Evolutionary conservation across 2,797 vertebrate species (phyloP).

Genomic region (Octomys mimax): DNA sequence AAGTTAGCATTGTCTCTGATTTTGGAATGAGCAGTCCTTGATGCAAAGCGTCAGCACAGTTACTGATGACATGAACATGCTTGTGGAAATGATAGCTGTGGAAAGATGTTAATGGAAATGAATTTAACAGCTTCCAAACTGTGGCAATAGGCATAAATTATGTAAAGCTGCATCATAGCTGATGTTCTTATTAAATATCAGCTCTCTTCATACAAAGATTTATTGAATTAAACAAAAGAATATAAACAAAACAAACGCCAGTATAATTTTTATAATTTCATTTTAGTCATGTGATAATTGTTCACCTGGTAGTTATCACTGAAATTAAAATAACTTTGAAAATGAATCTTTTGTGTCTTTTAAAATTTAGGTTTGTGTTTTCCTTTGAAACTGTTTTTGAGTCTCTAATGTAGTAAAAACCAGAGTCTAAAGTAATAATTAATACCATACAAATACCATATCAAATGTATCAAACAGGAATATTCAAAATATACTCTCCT

Average conservation of each 20-base stretch:
- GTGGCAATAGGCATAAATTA: background rate
- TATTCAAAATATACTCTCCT: background rate
- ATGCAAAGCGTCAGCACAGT: background rate
- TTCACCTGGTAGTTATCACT: background rate
- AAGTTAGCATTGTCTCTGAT: background rate
- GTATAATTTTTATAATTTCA: background rate
- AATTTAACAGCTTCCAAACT: background rate
- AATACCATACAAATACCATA: background rate
- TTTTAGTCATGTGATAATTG: background rate
- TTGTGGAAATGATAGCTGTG: background rate
- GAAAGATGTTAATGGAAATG: conserved; percentile 2
- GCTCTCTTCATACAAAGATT: background rate
- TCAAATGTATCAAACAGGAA: background rate
- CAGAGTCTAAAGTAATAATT: background rate
- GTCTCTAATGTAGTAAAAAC: background rate
- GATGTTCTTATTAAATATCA: background rate
- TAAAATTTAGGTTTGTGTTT: background rate
- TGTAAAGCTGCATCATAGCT: background rate
- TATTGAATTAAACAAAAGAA: background rate
- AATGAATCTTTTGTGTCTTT: background rate
- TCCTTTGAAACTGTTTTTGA: background rate
- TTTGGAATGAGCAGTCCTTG: background rate
- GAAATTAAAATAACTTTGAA: background rate
- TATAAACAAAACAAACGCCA: background rate
- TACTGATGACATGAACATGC: background rate